Evolutionary conservation across 2,113 vertebrate species (phyloP), one percentile per base, ranked within the genome.

Genomic region (Chaetura pelagica): DNA sequence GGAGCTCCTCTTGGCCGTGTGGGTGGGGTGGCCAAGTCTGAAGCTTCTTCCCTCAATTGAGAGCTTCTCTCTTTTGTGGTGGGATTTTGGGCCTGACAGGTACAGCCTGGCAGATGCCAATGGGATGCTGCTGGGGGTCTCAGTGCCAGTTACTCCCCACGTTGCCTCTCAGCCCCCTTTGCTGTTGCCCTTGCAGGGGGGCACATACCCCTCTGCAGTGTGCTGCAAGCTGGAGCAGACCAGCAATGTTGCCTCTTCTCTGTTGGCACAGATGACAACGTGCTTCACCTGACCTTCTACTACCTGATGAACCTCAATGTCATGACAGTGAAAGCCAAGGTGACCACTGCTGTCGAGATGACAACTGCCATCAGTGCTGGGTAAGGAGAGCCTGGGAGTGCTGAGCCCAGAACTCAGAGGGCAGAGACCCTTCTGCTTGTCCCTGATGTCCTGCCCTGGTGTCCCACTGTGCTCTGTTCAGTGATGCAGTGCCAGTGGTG

Each of bases 301-400:
- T 99, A 99, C 97, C 97, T 99, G 97, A 99, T 99, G 99, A 99
- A 99, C 98, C 99, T 99, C 97, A 99, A 99, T 15, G 98, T 99
- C 79, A 97, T 99, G 98, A 99, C 99, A 0, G 99, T 99, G 78
- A 99, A 99, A 94, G 98, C 98, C 90, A 99, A 98, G 97, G 99
- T 99, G 92, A 98, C 98, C 15, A 98, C 99, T 1, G 89, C 98
- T 2, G 84, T 92, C 0, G 99, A 99, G 96, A 97, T 99, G 93
- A 98, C 90, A 38, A 97, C 97, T 0, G 98, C 99, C 85, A 97
- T 99, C 98, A 98, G 98, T 48, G 98, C 98, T 0, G 98, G 98
- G 98, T 98, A 80, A 98, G 98, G 95, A 69, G 96, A 95, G 89
- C 4, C 24, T 0, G 0, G 7, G 83, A 38, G 6, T 13, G 3